Evolutionary conservation across 2,113 vertebrate species (phyloP), one percentile per base, ranked within the genome.

Genomic region (Corythoichthys intestinalis): DNA sequence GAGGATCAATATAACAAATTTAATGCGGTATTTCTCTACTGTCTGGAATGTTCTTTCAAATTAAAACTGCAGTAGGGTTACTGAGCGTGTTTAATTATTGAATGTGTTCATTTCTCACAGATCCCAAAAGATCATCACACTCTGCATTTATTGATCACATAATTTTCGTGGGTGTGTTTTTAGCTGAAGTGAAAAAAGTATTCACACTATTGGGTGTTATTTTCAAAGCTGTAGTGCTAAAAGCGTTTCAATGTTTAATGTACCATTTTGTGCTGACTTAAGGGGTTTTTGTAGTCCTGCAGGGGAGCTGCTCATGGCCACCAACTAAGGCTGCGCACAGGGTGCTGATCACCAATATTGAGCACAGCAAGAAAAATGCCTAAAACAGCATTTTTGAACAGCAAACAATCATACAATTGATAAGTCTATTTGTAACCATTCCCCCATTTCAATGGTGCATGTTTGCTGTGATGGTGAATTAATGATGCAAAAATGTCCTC

Each of bases 1-100:
- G 61, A 28, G 47, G 62, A 88, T 88, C 86, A 81, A 89, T 88
- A 70, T 70, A 76, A 85, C 75, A 84, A 84, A 90, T 80, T 87
- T 73, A 78, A 77, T 61, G 69, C 47, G 67, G 59, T 69, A 63
- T 75, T 78, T 77, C 50, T 71, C 62, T 74, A 64, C 71, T 37
- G 37, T 66, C 69, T 73, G 57, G 9, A 4, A 34, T 64, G 7
- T 65, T 46, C 44, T 76, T 81, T 64, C 62, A 59, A 73, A n/a
- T 37, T 60, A 64, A 65, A 65, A 39, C 10, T 34, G 17, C 34
- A 56, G 6, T 46, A 34, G 12, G 39, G 60, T 72, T 65, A 58
- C 48, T 14, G 35, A 37, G n/a, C 15, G 15, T 56, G 13, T 14
- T 4, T 17, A 63, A 20, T 63, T 63, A 64, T 37, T 72, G 4